Conservation (phyloP, 2,113 vertebrate genomes). For the Ammodytes dubius region DNA sequence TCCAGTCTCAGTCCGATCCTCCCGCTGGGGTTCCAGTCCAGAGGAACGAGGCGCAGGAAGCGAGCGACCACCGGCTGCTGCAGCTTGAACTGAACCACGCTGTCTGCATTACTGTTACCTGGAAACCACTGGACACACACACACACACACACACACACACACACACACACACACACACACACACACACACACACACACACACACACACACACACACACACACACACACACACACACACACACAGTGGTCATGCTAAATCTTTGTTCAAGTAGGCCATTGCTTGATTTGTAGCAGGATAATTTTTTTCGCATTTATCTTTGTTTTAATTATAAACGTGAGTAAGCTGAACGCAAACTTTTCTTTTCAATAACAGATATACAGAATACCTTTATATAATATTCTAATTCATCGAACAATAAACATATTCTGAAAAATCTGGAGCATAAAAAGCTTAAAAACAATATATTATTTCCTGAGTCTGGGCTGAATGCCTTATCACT, state of each 20-base stretch:
- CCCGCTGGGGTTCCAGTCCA: constrained; percentile 75
- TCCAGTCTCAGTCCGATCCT: constrained; percentile 78
- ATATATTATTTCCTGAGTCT: not conserved
- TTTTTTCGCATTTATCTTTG: too few species aligned
- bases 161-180: too few species aligned
- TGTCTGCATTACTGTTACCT: constrained; percentile 72
- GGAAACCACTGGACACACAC: constrained; percentile 42
- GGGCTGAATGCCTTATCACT: not conserved
- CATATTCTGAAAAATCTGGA: not conserved
- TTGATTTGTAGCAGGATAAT: too few species aligned
- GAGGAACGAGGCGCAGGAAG: constrained; percentile 76
- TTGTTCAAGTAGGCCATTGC: too few species aligned
- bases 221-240: too few species aligned
- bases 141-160: not conserved
- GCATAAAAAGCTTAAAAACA: not conserved
- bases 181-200: too few species aligned
- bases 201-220: too few species aligned
- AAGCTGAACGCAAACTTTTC: too few species aligned
- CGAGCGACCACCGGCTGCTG: constrained; percentile 70
- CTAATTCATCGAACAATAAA: not conserved
- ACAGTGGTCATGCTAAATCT: too few species aligned
- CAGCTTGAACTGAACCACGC: constrained; percentile 78
- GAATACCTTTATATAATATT: not conserved
- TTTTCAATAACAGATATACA: not conserved
- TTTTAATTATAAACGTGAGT: too few species aligned